A percentile compares a stretch with the other conserved stretches of the same genome.
phyloP scores from a whole-genome alignment of 2,888 invertebrate species.

The Drosophila nr. perissopoda region DNA sequence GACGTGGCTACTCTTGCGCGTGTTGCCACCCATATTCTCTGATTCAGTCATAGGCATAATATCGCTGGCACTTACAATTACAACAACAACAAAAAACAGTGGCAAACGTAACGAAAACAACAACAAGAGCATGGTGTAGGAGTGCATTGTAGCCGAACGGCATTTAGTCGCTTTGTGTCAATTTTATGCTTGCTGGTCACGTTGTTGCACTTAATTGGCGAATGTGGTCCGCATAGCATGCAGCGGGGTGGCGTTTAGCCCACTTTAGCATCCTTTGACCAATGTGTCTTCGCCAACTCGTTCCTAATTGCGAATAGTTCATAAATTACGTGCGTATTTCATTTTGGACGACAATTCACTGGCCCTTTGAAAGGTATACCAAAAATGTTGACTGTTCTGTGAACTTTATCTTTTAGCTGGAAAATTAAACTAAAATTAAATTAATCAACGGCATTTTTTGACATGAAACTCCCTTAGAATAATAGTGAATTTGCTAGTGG shows the following conservation, averaged over 20 bases:
- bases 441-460: neutral
- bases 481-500: neutral
- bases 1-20: neutral
- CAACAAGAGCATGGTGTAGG: neutral
- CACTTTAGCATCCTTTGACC: neutral
- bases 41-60: neutral
- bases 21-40: neutral
- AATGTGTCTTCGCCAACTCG: slow-evolving; percentile 3
- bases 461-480: neutral
- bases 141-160: slow-evolving; percentile 10
- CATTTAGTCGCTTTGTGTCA: slow-evolving; percentile 1
- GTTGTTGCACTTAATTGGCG: slow-evolving; percentile 75
- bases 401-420: neutral
- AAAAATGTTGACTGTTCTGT: neutral
- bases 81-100: neutral
- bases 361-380: neutral
- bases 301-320: slow-evolving; percentile 29
- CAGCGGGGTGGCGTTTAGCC: neutral
- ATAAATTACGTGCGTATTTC: slow-evolving; percentile 29
- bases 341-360: slow-evolving; percentile 4
- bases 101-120: neutral
- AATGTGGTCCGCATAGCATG: slow-evolving; percentile 44
- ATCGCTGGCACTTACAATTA: slow-evolving; percentile 1
- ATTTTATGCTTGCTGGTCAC: slow-evolving; percentile 66
- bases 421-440: neutral